phyloP scores from a whole-genome alignment of 2,888 invertebrate species.

The Stomorhina lunata region DNA sequence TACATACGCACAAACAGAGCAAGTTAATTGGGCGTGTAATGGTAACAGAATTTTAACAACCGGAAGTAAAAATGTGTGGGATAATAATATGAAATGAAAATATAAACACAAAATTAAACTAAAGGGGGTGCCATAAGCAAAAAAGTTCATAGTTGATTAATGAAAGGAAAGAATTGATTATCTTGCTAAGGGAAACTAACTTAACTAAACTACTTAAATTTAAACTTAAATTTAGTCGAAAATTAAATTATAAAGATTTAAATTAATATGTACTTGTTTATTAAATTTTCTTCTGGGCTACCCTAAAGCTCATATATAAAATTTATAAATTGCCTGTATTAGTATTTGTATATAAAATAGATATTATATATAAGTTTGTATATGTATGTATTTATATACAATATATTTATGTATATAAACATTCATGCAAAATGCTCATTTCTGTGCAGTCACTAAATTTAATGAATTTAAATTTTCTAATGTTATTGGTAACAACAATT shows the following conservation, averaged over 20 bases:
- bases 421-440: no score
- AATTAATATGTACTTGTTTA: not conserved
- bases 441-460: conserved; percentile 25
- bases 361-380: not conserved
- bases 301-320: not conserved
- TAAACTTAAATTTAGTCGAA: no score
- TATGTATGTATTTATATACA: not conserved
- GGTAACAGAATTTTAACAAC: conserved; percentile 34
- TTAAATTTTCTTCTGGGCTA: not conserved
- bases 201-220: no score
- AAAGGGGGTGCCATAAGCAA: not conserved
- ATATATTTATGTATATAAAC: not conserved
- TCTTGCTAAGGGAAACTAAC: no score
- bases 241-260: no score
- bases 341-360: not conserved
- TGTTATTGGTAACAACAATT: conserved; percentile 60
- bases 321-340: not conserved
- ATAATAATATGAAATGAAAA: conserved; percentile 12
- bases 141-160: no score
- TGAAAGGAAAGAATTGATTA: not conserved
- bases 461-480: conserved; percentile 55
- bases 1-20: conserved; percentile 14
- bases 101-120: conserved; percentile 20
- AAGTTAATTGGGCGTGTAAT: conserved; percentile 60
- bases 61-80: conserved; percentile 28